Conservation (phyloP, 1,140 invertebrate genomes). For the Octopus sinensis region DNA sequence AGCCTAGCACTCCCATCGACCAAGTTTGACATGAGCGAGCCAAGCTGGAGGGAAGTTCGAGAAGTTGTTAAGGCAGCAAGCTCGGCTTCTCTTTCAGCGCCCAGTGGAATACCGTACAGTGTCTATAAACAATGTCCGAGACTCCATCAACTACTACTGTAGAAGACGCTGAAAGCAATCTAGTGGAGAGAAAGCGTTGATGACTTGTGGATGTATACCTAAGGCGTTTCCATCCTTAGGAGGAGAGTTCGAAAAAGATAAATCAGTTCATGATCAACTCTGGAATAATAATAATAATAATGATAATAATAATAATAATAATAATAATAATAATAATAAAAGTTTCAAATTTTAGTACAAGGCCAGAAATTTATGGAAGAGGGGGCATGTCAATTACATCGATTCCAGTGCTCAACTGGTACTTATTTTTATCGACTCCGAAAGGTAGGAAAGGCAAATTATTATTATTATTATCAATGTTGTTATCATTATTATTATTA, state of each 20-base stretch:
- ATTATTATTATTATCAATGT: too few species aligned
- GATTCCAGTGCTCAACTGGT: too few species aligned
- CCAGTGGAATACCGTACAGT: not conserved
- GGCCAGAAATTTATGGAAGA: too few species aligned
- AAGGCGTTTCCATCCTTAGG: not conserved
- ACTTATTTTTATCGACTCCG: too few species aligned
- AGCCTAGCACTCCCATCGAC: not conserved
- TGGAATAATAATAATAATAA: too few species aligned
- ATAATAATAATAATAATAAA: too few species aligned
- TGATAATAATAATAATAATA: too few species aligned
- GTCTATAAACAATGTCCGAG: not conserved
- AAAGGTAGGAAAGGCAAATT: too few species aligned
- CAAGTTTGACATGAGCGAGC: not conserved
- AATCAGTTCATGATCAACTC: not conserved
- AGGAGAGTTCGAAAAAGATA: not conserved
- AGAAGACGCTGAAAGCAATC: not conserved
- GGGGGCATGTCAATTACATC: too few species aligned
- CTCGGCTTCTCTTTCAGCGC: not conserved
- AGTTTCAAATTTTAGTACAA: too few species aligned
- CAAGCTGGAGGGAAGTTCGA: not conserved
- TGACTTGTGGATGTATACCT: not conserved
- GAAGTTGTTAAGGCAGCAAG: not conserved
- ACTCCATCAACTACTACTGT: not conserved
- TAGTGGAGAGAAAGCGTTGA: not conserved
- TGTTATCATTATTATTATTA: too few species aligned